These are phyloP conservation scores for Ophraella communa DNA, from an alignment of 2,888 invertebrate genomes.

Conservation along the genomic window DNA sequence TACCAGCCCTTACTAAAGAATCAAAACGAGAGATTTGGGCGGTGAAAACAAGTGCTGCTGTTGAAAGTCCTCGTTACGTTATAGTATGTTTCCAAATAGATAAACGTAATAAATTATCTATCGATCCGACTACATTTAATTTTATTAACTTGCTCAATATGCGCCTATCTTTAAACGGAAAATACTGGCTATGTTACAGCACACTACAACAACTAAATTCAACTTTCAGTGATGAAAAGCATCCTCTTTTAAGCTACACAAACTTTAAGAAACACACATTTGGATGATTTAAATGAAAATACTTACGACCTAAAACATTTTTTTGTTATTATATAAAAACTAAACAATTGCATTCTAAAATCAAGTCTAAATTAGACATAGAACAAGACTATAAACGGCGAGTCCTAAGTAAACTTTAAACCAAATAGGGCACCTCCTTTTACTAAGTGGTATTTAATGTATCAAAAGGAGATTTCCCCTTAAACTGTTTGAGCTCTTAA, in stretches of 20 bases:
- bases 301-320: no score
- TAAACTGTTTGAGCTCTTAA: neutral
- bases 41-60: slow-evolving; percentile 6
- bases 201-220: slow-evolving; percentile 24
- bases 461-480: neutral
- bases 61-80: slow-evolving; percentile 32
- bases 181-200: slow-evolving; percentile 21
- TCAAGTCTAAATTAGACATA: neutral
- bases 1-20: slow-evolving; percentile 22
- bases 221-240: slow-evolving; percentile 13
- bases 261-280: no score
- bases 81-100: slow-evolving; percentile 29
- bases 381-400: neutral
- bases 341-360: neutral
- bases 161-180: slow-evolving; percentile 24
- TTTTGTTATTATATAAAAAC: no score
- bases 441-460: neutral
- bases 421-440: neutral
- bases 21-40: slow-evolving; percentile 29
- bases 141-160: no score
- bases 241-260: no score
- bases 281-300: no score
- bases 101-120: no score
- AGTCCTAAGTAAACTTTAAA: slow-evolving; percentile 1
- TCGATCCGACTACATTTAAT: no score